These are phyloP conservation scores for Agonum fuliginosum DNA, from an alignment of 2,888 invertebrate species.

Conservation along the genomic window DNA sequence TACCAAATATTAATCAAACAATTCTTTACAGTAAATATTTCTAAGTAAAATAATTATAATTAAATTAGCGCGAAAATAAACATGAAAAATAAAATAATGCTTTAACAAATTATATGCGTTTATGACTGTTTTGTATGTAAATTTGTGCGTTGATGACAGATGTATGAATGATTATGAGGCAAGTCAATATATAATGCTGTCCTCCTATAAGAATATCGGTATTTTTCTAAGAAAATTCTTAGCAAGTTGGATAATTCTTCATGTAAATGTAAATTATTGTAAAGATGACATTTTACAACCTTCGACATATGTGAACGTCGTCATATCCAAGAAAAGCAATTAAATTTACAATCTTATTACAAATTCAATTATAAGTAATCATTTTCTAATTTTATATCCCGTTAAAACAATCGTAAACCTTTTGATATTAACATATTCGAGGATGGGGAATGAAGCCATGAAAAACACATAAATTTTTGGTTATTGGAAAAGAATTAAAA, in stretches of 20 bases:
- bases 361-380: constrained; percentile 29
- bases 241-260: constrained; percentile 4
- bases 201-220: not conserved
- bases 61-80: no score
- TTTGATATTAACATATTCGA: not conserved
- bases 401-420: not conserved
- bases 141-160: no score
- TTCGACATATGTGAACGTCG: constrained; percentile 24
- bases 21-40: no score
- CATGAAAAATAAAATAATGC: no score
- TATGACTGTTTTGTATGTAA: no score
- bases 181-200: constrained; percentile 6
- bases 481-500: not conserved
- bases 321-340: constrained; percentile 36
- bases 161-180: constrained; percentile 10
- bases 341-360: constrained; percentile 37
- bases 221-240: constrained; percentile 3
- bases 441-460: not conserved
- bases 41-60: no score
- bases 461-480: not conserved
- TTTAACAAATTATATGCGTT: no score
- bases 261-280: constrained; percentile 4
- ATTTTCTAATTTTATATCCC: constrained; percentile 38
- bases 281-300: constrained; percentile 33
- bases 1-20: no score